Evolutionary conservation across 2,888 invertebrate species (phyloP).

Genomic region (Apeira syringaria): DNA sequence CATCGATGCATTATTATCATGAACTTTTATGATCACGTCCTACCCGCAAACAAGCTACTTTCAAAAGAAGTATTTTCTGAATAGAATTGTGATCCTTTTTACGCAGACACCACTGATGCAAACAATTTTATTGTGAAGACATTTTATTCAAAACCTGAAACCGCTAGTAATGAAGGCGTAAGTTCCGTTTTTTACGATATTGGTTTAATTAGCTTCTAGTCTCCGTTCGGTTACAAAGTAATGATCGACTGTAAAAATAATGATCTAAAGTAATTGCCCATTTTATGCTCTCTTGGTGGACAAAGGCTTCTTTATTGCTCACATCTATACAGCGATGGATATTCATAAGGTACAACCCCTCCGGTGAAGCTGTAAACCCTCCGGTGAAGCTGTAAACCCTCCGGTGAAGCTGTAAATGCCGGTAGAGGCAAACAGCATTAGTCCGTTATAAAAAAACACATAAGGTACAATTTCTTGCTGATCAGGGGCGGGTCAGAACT

Average conservation of each 20-base stretch:
- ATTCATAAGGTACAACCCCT: neutral
- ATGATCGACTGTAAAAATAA: conserved; percentile 40
- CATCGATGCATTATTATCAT: too few relatives aligned
- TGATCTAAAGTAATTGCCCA: conserved; percentile 38
- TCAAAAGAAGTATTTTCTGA: too few relatives aligned
- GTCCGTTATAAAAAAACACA: too few relatives aligned
- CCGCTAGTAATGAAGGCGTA: conserved; percentile 18
- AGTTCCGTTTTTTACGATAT: conserved; percentile 24
- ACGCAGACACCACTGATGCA: neutral
- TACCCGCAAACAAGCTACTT: too few relatives aligned
- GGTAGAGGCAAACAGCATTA: too few relatives aligned
- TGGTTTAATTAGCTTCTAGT: conserved; percentile 28
- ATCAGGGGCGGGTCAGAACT: too few relatives aligned
- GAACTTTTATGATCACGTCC: too few relatives aligned
- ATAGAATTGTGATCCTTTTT: too few relatives aligned
- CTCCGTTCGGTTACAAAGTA: conserved; percentile 24
- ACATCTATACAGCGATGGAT: conserved; percentile 19
- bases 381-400: too few relatives aligned
- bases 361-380: too few relatives aligned
- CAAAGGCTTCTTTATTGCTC: conserved; percentile 33
- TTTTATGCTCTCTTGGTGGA: conserved; percentile 35
- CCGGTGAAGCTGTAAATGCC: too few relatives aligned
- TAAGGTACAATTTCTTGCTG: too few relatives aligned
- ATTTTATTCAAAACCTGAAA: conserved; percentile 9
- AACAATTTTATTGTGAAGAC: neutral